Base-by-base conservation (phyloP, 2,113 vertebrate species). In the Macroglossus sobrinus region DNA sequence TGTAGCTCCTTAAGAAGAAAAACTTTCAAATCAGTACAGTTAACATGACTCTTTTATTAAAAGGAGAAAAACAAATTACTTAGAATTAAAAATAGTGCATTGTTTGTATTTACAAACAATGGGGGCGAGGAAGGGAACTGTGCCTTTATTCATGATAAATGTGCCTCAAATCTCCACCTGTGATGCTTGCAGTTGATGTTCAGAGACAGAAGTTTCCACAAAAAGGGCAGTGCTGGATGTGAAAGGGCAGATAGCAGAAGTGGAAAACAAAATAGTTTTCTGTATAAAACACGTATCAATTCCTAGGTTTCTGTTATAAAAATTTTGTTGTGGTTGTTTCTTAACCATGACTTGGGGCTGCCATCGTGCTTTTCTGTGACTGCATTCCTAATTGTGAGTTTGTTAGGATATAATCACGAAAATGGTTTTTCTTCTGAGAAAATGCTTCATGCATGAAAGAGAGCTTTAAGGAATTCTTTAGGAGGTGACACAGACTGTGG, bases 41-140 rank as follows among this genome's bases (percentile, higher is more conserved):
- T 95, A 85, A 33, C 40, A 35, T 28, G 66, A 76, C 13, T 86
- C 26, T 45, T 89, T 88, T 86, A 93, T 94, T 94, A 93, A 91
- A 89, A 89, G 33, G 74, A 84, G 38, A 89, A 93, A 80, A 89
- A 38, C 28, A 84, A 79, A 91, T 97, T 61, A 82, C 78, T 82
- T 89, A 86, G 85, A 95, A 86, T 94, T 92, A 89, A 92, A 89
- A 96, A 59, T n/a, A 93, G 78, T 87, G 47, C 30, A 33, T 76
- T 74, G 84, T 87, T 90, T 89, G 74, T 40, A 43, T 69, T 89
- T 93, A 71, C 35, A 76, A 80, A 93, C 71, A 75, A 72, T 95
- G 22, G 84, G 87, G 16, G 79, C 82, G 94, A 40, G 79, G 64
- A 75, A 88, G 69, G 87, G 59, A 96, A 91, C 86, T 88, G 18